These are phyloP conservation scores for Ichneumoninae sp. DNA, from an alignment of 2,888 invertebrate species.

Conservation along the genomic window DNA sequence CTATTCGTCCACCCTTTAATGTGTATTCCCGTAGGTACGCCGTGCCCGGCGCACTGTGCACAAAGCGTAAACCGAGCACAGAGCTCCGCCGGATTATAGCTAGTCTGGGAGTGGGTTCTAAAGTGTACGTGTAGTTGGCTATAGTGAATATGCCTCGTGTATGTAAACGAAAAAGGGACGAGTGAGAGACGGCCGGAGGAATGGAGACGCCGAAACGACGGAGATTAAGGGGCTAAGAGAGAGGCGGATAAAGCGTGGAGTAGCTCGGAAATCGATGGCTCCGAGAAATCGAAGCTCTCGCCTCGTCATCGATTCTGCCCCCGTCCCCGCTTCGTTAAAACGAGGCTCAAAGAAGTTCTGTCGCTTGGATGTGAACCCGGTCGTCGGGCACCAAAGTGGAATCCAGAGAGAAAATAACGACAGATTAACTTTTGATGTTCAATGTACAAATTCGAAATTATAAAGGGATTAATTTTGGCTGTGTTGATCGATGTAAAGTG, in stretches of 20 bases:
- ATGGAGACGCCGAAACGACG: background rate
- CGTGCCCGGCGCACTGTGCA: background rate
- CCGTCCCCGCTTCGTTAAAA: background rate
- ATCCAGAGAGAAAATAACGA: background rate
- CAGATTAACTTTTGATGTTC: background rate
- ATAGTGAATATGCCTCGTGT: slow-evolving; percentile 1
- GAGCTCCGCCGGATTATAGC: slow-evolving; percentile 9
- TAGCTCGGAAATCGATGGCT: slow-evolving; percentile 13
- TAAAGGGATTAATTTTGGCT: background rate
- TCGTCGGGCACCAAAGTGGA: background rate
- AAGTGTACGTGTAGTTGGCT: background rate
- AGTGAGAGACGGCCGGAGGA: no score
- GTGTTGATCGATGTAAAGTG: background rate
- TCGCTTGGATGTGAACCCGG: background rate
- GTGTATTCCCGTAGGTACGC: slow-evolving; percentile 19
- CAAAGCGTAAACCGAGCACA: background rate
- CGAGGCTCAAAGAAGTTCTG: background rate
- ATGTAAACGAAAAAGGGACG: slow-evolving; percentile 8
- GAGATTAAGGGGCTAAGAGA: background rate
- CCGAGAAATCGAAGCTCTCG: background rate
- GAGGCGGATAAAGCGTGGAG: background rate
- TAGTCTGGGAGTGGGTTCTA: background rate
- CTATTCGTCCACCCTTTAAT: slow-evolving; percentile 3
- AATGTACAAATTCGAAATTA: background rate
- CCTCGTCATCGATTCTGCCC: background rate